Percentiles rank a stretch among this genome's conserved stretches.
These are phyloP conservation scores for Cosmopolites sordidus DNA, from an alignment of 2,888 invertebrate species.

Conservation along the genomic window DNA sequence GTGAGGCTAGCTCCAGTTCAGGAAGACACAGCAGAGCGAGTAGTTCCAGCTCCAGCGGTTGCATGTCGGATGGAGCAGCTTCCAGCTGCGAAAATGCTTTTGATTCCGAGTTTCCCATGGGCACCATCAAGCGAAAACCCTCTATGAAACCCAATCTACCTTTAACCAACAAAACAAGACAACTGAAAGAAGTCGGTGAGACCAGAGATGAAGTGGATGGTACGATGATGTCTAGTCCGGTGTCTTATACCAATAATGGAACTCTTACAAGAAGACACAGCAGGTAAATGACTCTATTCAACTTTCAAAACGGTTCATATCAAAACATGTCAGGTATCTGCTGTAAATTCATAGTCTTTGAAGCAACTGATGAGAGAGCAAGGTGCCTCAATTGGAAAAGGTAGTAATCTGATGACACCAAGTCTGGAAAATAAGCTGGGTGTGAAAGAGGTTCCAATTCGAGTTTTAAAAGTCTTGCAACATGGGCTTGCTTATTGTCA, in stretches of 20 bases:
- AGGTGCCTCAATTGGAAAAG: no score
- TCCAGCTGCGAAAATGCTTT: conserved; percentile 69
- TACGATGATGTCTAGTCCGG: conserved; percentile 46
- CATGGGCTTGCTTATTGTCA: no score
- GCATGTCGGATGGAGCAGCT: conserved; percentile 74
- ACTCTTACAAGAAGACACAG: conserved; percentile 54
- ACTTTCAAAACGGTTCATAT: not conserved
- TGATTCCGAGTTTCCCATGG: conserved; percentile 72
- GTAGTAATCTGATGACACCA: no score
- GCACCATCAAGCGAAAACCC: conserved; percentile 89
- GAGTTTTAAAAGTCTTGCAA: no score
- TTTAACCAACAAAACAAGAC: conserved; percentile 83
- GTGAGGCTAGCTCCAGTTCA: conserved; percentile 45
- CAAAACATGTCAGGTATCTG: no score
- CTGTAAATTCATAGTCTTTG: no score
- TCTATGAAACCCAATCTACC: conserved; percentile 90
- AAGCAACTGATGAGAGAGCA: no score
- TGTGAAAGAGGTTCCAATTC: no score
- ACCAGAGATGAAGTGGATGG: conserved; percentile 57
- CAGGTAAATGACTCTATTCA: conserved; percentile 28
- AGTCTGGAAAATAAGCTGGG: no score
- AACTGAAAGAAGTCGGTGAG: conserved; percentile 83
- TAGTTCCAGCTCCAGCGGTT: conserved; percentile 81
- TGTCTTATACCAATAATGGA: conserved; percentile 43
- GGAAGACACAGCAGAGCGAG: conserved; percentile 72